These are phyloP conservation scores for Furcifer pardalis DNA, from an alignment of 2,797 vertebrate species.

Conservation along the genomic window DNA sequence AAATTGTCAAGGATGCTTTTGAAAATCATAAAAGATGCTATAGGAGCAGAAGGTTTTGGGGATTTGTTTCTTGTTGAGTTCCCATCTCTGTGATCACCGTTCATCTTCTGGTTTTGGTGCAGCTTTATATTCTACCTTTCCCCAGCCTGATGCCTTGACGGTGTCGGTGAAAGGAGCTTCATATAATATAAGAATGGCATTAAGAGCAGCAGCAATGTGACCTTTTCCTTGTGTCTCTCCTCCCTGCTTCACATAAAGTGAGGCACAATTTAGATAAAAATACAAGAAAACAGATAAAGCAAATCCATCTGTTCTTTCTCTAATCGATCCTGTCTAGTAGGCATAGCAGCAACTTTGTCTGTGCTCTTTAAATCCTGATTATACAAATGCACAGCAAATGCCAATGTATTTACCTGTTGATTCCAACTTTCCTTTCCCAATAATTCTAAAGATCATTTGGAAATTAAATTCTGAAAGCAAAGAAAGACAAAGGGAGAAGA, in stretches of 20 bases:
- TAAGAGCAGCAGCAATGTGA: neutral
- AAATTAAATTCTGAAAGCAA: constrained; percentile 25
- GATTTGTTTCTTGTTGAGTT: neutral
- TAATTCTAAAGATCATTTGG: constrained; percentile 38
- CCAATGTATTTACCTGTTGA: constrained; percentile 27
- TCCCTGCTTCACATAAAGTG: constrained; percentile 14
- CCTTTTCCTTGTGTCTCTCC: neutral
- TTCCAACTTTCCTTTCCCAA: neutral
- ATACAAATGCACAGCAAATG: constrained; percentile 40
- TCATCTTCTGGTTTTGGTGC: neutral
- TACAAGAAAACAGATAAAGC: constrained; percentile 45
- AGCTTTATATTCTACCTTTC: neutral
- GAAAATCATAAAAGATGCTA: neutral
- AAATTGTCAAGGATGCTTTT: neutral
- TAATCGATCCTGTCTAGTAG: constrained; percentile 25
- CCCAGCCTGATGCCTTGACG: neutral
- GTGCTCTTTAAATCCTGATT: constrained; percentile 38
- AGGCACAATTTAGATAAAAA: constrained; percentile 31
- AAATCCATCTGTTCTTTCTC: constrained; percentile 42
- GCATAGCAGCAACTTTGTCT: constrained; percentile 22
- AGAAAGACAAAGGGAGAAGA: neutral
- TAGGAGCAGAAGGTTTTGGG: neutral
- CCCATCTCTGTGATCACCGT: neutral
- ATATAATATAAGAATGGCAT: neutral
- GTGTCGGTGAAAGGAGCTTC: neutral